These are phyloP conservation scores for Drosophila subpulchrella DNA, from an alignment of 1,140 invertebrate genomes.

Conservation along the genomic window DNA sequence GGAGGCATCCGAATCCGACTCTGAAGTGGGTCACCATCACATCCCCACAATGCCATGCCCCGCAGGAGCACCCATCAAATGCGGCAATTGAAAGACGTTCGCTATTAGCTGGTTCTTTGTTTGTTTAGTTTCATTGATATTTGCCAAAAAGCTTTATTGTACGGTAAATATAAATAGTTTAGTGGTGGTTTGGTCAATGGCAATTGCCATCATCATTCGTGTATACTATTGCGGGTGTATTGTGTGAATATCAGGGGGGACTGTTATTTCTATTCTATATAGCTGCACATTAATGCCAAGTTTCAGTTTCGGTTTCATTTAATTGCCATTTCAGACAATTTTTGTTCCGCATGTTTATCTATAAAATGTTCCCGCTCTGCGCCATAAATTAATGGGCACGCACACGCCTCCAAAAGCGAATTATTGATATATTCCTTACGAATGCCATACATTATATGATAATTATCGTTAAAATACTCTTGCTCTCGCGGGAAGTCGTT, in stretches of 20 bases:
- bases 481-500: conserved; percentile 18
- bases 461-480: conserved; percentile 55
- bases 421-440: conserved; percentile 46
- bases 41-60: not conserved
- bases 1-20: conserved; percentile 2
- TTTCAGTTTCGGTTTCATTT: conserved; percentile 71
- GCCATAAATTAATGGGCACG: conserved; percentile 61
- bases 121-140: conserved; percentile 35
- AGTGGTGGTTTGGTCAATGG: conserved; percentile 33
- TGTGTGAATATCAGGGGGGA: conserved; percentile 28
- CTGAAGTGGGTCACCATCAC: conserved; percentile 24
- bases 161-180: conserved; percentile 52
- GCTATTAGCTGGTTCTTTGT: conserved; percentile 4
- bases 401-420: conserved; percentile 54
- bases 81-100: conserved; percentile 17
- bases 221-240: conserved; percentile 28
- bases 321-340: conserved; percentile 72
- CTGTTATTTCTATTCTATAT: conserved; percentile 27
- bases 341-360: conserved; percentile 72
- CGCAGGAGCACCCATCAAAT: conserved; percentile 1
- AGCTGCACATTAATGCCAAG: conserved; percentile 61
- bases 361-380: conserved; percentile 49
- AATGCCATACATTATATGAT: conserved; percentile 54
- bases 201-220: conserved; percentile 40
- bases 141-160: conserved; percentile 57